These are phyloP conservation scores for Megathymus violae DNA, from an alignment of 1,140 invertebrate genomes.

Conservation along the genomic window DNA sequence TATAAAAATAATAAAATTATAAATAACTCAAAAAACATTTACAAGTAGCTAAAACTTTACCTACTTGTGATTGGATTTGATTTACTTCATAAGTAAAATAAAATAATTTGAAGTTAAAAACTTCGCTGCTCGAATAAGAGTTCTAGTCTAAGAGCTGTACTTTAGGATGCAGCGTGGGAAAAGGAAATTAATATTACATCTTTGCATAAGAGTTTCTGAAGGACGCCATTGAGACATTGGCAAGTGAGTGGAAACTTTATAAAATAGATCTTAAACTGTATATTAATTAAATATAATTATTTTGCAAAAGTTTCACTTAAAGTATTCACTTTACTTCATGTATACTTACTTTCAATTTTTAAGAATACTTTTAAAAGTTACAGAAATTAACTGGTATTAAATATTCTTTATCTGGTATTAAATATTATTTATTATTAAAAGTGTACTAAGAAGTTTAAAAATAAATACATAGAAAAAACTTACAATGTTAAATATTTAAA, in stretches of 20 bases:
- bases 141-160: constrained; percentile 21
- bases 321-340: too few relatives aligned
- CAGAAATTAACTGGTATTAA: too few relatives aligned
- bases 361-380: too few relatives aligned
- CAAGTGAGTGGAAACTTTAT: constrained; percentile 29
- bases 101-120: constrained; percentile 25
- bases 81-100: constrained; percentile 16
- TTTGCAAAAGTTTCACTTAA: constrained; percentile 9
- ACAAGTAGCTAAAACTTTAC: too few relatives aligned
- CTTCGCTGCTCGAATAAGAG: constrained; percentile 25
- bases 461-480: too few relatives aligned
- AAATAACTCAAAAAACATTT: too few relatives aligned
- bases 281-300: constrained; percentile 8
- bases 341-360: too few relatives aligned
- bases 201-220: constrained; percentile 21
- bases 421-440: too few relatives aligned
- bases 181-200: constrained; percentile 29
- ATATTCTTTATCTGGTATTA: too few relatives aligned
- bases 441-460: too few relatives aligned
- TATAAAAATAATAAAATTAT: too few relatives aligned
- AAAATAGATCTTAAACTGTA: constrained; percentile 24
- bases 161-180: constrained; percentile 18
- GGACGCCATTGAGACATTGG: constrained; percentile 30
- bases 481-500: too few relatives aligned
- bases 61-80: constrained; percentile 1